phyloP scores from a whole-genome alignment of 2,113 vertebrate genomes.

The Plectropomus leopardus region DNA sequence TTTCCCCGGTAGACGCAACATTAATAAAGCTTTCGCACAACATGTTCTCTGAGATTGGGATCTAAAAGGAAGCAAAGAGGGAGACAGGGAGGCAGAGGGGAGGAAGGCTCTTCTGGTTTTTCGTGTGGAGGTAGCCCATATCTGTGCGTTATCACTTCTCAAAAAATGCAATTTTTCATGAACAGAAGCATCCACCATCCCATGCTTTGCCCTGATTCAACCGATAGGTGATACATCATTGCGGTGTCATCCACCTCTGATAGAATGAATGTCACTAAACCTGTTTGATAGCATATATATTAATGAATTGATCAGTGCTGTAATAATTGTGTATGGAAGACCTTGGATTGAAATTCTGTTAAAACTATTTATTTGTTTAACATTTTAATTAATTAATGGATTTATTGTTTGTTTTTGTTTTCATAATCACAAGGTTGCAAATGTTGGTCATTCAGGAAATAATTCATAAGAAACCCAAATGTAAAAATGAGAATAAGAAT shows the following conservation, averaged over 20 bases:
- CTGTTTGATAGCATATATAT: too few species aligned
- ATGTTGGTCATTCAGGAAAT: not conserved
- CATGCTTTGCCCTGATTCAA: not conserved
- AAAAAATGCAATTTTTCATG: constrained; percentile 26
- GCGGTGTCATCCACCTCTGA: not conserved
- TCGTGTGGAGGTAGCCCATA: not conserved
- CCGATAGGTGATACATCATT: not conserved
- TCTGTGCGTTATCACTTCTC: not conserved
- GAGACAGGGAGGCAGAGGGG: not conserved
- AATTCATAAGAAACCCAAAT: not conserved
- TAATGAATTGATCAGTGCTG: not conserved
- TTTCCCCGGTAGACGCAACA: constrained; percentile 30
- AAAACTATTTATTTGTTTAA: not conserved
- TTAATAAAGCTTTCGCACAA: constrained; percentile 58
- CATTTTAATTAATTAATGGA: not conserved
- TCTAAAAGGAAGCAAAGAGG: constrained; percentile 22
- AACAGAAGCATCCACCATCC: constrained; percentile 3
- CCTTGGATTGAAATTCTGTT: not conserved
- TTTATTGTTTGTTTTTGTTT: too few species aligned
- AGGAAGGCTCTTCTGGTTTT: constrained; percentile 10
- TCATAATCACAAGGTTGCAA: too few species aligned
- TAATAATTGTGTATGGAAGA: not conserved
- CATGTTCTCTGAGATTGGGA: constrained; percentile 44
- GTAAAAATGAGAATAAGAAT: too few species aligned
- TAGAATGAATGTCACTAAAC: not conserved